These are phyloP conservation scores for Hypomecis punctinalis DNA, from an alignment of 2,888 invertebrate genomes.

Conservation along the genomic window DNA sequence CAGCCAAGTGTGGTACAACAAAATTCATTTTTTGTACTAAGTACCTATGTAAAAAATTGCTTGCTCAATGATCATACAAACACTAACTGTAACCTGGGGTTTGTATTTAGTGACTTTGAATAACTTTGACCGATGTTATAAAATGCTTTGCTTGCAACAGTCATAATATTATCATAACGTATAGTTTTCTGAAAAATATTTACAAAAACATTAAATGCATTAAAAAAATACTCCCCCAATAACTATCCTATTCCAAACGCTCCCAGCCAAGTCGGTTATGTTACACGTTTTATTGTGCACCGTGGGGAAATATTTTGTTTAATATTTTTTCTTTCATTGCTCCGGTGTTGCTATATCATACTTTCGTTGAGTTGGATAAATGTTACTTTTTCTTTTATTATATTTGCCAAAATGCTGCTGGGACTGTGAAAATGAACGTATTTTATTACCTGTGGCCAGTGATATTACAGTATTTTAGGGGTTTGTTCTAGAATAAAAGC, in stretches of 20 bases:
- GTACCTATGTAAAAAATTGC: too few species aligned
- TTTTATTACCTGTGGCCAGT: slow-evolving; percentile 19
- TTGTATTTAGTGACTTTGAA: too few species aligned
- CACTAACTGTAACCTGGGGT: too few species aligned
- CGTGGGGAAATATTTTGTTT: slow-evolving; percentile 48
- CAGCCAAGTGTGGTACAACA: too few species aligned
- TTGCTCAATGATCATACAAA: too few species aligned
- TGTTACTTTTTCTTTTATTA: slow-evolving; percentile 30
- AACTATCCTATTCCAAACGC: slow-evolving; percentile 9
- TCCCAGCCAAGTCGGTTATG: slow-evolving; percentile 35
- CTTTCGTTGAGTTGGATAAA: slow-evolving; percentile 31
- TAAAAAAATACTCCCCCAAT: neutral
- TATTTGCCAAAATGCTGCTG: slow-evolving; percentile 28
- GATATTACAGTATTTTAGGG: slow-evolving; percentile 1
- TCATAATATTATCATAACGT: too few species aligned
- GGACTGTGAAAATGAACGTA: slow-evolving; percentile 23
- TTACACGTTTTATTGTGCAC: slow-evolving; percentile 47
- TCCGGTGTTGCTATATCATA: slow-evolving; percentile 12
- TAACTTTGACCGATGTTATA: too few species aligned
- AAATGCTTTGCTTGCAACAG: too few species aligned
- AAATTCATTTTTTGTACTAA: too few species aligned
- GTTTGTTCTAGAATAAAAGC: too few species aligned
- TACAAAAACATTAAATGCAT: too few species aligned
- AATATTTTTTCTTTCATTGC: slow-evolving; percentile 49
- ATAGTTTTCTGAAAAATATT: too few species aligned